Evolutionary conservation across 2,113 vertebrate genomes (phyloP).

Genomic region (Lathamus discolor): DNA sequence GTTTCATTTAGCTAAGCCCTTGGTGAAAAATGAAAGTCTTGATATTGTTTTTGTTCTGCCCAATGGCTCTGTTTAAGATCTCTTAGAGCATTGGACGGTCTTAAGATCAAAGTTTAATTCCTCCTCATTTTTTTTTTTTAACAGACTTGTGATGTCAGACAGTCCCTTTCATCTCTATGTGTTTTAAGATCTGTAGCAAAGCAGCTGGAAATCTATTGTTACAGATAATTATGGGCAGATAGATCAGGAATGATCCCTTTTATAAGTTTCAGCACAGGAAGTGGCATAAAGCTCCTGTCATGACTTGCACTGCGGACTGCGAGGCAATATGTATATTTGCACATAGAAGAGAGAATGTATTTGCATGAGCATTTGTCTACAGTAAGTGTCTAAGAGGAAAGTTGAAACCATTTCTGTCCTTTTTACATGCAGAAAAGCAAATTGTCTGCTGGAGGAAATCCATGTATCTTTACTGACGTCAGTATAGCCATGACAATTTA

Average conservation of each 20-base stretch:
- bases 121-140: slow-evolving; percentile 8
- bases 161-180: not conserved
- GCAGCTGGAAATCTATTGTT: slow-evolving; percentile 5
- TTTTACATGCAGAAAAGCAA: not conserved
- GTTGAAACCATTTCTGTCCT: not conserved
- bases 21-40: not conserved
- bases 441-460: slow-evolving; percentile 14
- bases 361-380: slow-evolving; percentile 1
- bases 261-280: not conserved
- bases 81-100: not conserved
- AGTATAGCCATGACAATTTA: slow-evolving; percentile 1
- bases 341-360: not conserved
- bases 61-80: not conserved
- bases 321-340: not conserved
- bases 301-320: not conserved
- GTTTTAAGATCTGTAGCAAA: slow-evolving; percentile 20
- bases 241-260: not conserved
- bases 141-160: not conserved
- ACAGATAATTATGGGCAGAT: not conserved
- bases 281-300: not conserved
- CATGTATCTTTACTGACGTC: slow-evolving; percentile 4
- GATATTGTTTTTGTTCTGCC: not conserved
- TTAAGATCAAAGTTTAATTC: slow-evolving; percentile 13
- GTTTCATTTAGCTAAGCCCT: not conserved
- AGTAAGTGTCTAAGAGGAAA: not conserved